phyloP scores from a whole-genome alignment of 2,113 vertebrate genomes.

The Psephotus haematonotus region DNA sequence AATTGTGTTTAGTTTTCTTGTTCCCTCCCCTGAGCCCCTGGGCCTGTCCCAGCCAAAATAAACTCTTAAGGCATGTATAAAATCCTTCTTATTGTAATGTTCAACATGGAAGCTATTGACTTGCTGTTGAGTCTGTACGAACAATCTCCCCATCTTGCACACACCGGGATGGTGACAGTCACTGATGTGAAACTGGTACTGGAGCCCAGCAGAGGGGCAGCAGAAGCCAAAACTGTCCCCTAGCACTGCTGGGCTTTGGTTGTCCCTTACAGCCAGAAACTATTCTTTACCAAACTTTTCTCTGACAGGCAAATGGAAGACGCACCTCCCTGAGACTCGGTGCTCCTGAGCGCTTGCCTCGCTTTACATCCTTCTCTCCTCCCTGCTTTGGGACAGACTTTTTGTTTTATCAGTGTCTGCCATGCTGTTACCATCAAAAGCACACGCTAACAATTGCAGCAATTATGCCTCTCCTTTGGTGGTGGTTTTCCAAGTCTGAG shows the following conservation, averaged over 20 bases:
- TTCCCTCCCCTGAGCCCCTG: not conserved
- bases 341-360: not conserved
- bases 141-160: not conserved
- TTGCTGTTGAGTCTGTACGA: not conserved
- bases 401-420: not conserved
- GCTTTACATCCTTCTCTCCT: not conserved
- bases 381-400: not conserved
- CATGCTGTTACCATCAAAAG: not conserved
- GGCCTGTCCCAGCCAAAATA: not conserved
- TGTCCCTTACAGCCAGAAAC: not conserved
- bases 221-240: not conserved
- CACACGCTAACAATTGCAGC: rapidly evolving
- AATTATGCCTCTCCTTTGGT: not conserved
- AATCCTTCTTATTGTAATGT: not conserved
- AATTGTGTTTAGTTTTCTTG: not conserved
- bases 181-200: not conserved
- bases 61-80: not conserved
- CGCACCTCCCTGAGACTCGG: rapidly evolving
- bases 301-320: not conserved
- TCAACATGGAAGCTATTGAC: not conserved
- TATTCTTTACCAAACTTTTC: not conserved
- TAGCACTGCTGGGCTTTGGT: not conserved
- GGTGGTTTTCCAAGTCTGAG: not conserved
- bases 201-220: not conserved
- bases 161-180: rapidly evolving